Evolutionary conservation across 2,888 invertebrate genomes (phyloP).

Genomic region (Tupiocoris notatus): DNA sequence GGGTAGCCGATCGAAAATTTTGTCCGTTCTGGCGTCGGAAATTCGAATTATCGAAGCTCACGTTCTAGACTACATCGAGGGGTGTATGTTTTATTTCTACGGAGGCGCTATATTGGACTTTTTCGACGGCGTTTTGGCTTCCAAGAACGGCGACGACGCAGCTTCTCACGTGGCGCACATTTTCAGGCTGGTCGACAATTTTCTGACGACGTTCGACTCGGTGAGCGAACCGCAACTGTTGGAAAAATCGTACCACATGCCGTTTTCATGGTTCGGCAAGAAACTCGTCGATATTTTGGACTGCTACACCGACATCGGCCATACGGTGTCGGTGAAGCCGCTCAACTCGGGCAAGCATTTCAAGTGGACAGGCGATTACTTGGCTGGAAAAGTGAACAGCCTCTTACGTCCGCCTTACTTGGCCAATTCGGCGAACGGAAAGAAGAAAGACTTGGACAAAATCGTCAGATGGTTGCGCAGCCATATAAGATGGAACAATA

Average conservation of each 20-base stretch:
- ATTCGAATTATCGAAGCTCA: constrained; percentile 33
- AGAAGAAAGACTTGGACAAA: constrained; percentile 24
- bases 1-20: not conserved
- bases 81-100: constrained; percentile 43
- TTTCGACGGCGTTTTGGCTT: constrained; percentile 24
- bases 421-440: not conserved
- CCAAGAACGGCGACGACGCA: constrained; percentile 1
- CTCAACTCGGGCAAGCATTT: constrained; percentile 2
- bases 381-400: constrained; percentile 11
- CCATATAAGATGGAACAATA: constrained; percentile 44
- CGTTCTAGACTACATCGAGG: constrained; percentile 36
- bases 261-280: constrained; percentile 45
- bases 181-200: constrained; percentile 30
- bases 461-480: constrained; percentile 36
- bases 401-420: constrained; percentile 31
- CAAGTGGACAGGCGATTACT: constrained; percentile 31
- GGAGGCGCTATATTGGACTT: constrained; percentile 42
- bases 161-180: constrained; percentile 24
- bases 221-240: constrained; percentile 35
- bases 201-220: constrained; percentile 39
- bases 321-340: constrained; percentile 22
- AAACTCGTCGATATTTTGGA: constrained; percentile 42
- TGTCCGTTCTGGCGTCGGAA: constrained; percentile 26
- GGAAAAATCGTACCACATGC: constrained; percentile 36
- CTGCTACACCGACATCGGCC: constrained; percentile 20